Evolutionary conservation across 2,113 vertebrate genomes (phyloP).

Genomic region (Andinoacara biseriatus): DNA sequence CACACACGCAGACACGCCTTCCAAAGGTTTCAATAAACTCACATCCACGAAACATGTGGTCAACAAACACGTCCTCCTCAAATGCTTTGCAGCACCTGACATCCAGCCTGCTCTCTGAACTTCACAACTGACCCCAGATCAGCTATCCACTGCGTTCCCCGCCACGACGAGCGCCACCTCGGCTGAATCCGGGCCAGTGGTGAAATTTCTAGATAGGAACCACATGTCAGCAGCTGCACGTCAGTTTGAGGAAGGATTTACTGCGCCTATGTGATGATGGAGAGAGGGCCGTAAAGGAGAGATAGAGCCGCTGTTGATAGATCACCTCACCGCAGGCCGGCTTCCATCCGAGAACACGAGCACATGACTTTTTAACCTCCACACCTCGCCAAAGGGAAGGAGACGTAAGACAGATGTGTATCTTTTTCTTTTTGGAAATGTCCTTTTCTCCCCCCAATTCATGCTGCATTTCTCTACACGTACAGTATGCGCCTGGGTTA

Average conservation of each 20-base stretch:
- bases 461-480: background rate
- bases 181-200: conserved; percentile 14
- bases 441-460: background rate
- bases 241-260: conserved; percentile 64
- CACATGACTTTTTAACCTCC: conserved; percentile 23
- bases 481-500: conserved; percentile 27
- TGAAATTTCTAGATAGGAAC: conserved; percentile 54
- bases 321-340: conserved; percentile 44
- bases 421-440: conserved; percentile 19
- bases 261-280: conserved; percentile 56
- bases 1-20: conserved; percentile 3
- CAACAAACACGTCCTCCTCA: background rate
- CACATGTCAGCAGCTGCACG: conserved; percentile 62
- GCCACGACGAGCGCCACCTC: background rate
- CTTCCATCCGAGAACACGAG: conserved; percentile 42
- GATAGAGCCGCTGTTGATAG: conserved; percentile 45
- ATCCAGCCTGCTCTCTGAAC: conserved; percentile 5
- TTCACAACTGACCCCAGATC: conserved; percentile 31
- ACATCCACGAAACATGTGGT: background rate
- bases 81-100: conserved; percentile 11
- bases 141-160: background rate
- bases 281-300: conserved; percentile 53
- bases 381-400: background rate
- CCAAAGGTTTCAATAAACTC: conserved; percentile 3
- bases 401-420: conserved; percentile 48